Evolutionary conservation across 1,140 invertebrate genomes (phyloP), one percentile per base, ranked within the genome.

Genomic region (Zaprionus inermis): DNA sequence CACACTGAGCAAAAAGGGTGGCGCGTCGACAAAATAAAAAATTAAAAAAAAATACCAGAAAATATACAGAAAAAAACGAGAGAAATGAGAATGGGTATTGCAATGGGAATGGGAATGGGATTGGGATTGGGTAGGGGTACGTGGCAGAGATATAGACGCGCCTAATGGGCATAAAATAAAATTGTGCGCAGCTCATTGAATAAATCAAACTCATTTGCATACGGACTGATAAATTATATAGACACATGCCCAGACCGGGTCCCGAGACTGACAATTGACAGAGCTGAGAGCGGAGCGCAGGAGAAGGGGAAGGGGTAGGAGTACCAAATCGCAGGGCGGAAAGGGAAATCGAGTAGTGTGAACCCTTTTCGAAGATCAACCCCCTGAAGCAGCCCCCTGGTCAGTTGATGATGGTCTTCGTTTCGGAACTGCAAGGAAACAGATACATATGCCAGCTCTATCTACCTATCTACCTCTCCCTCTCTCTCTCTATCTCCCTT

Each of bases 131-230:
- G 24, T 1, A 4, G 24, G 5, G 24, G 24, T 3, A 24, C 10
- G 30, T 28, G 30, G 20, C 41, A 51, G 54, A 51, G 51, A 67
- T 72, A 52, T 66, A 52, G 30, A 24, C 64, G n/a, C 30, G 69
- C 55, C 70, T 72, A 72, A 72, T 72, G 70, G 70, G 64, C 60
- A 65, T 65, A 72, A 76, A 66, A 75, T 74, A 70, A 74, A 70
- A 83, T 89, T 88, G 69, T 80, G 83, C 85, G 78, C 84, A 84
- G 84, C 84, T 88, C 84, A 88, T 88, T 88, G 84, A 88, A 88
- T 89, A 89, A 89, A 88, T 88, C 84, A 88, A 91, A 91, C 88
- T 91, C 79, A 90, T 90, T 90, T 90, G 88, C 88, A 90, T 90
- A 88, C 71, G 73, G 71, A 81, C 88, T 88, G 88, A 90, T 90